Evolutionary conservation across 1,140 invertebrate genomes (phyloP).

Genomic region (Drosophila kanapiae): DNA sequence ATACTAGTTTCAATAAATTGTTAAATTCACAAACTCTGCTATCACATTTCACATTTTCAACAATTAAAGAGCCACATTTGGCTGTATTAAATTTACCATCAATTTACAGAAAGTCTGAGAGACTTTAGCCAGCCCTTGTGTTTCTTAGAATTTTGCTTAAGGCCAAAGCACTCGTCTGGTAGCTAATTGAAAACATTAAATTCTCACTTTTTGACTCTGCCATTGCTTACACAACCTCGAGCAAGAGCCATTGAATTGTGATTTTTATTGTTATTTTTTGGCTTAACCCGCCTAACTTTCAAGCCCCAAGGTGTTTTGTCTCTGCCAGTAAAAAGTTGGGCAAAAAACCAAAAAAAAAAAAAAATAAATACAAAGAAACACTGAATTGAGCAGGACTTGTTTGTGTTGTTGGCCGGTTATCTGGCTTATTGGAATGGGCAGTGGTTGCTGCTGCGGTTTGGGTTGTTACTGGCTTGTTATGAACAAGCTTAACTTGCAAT

Average conservation of each 20-base stretch:
- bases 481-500: constrained; percentile 46
- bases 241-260: constrained; percentile 37
- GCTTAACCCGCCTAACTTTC: constrained; percentile 36
- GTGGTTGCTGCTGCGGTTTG: constrained; percentile 28
- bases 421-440: constrained; percentile 38
- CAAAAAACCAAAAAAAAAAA: constrained; percentile 11
- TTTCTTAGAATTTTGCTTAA: constrained; percentile 15
- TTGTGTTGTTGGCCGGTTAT: constrained; percentile 41
- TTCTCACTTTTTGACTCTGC: constrained; percentile 48
- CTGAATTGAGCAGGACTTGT: constrained; percentile 42
- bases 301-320: constrained; percentile 46
- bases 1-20: neutral
- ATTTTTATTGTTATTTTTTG: constrained; percentile 60
- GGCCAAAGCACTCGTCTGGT: constrained; percentile 19
- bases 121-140: neutral
- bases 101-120: neutral
- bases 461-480: constrained; percentile 34
- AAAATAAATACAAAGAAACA: neutral
- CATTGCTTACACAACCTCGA: constrained; percentile 16
- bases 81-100: neutral
- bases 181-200: constrained; percentile 75
- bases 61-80: neutral
- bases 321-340: constrained; percentile 42
- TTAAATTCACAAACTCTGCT: neutral
- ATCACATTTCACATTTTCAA: neutral